Evolutionary conservation across 2,888 invertebrate genomes (phyloP).

Genomic region (Dascillus cervinus): DNA sequence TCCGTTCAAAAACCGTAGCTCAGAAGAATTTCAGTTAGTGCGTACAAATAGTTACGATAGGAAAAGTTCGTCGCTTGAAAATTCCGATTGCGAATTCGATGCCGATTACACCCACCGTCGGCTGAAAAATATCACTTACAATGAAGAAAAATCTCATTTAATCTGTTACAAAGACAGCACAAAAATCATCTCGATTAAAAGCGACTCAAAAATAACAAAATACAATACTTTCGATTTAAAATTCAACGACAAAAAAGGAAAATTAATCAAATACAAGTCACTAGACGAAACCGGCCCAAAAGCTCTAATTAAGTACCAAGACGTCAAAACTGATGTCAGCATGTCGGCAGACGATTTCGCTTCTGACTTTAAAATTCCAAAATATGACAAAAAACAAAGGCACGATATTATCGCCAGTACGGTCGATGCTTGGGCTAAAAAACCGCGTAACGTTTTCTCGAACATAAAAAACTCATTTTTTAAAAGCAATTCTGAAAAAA

Average conservation of each 20-base stretch:
- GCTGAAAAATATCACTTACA: conserved; percentile 27
- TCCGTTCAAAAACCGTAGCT: conserved; percentile 30
- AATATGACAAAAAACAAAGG: conserved; percentile 32
- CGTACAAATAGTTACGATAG: conserved; percentile 17
- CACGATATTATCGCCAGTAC: conserved; percentile 54
- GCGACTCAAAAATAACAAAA: conserved; percentile 34
- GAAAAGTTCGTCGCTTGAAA: conserved; percentile 31
- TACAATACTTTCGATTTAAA: conserved; percentile 40
- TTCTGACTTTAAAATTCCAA: conserved; percentile 31
- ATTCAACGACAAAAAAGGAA: conserved; percentile 26
- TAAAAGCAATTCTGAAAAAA: conserved; percentile 30
- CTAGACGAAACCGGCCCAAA: conserved; percentile 32
- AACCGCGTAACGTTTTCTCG: conserved; percentile 33
- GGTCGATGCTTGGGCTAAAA: conserved; percentile 55
- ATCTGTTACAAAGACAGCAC: conserved; percentile 37
- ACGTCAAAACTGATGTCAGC: conserved; percentile 35
- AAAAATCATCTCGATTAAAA: conserved; percentile 35
- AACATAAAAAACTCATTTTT: conserved; percentile 37
- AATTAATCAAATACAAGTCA: conserved; percentile 36
- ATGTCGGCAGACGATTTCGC: conserved; percentile 38
- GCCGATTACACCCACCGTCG: conserved; percentile 18
- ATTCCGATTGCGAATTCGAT: conserved; percentile 35
- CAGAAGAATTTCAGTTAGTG: conserved; percentile 29
- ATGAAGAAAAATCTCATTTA: conserved; percentile 37
- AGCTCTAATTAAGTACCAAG: conserved; percentile 14